Percentiles rank a stretch among this genome's conserved stretches.
phyloP scores from a whole-genome alignment of 2,113 vertebrate genomes.

The Sinocyclocheilus maitianheensis region DNA sequence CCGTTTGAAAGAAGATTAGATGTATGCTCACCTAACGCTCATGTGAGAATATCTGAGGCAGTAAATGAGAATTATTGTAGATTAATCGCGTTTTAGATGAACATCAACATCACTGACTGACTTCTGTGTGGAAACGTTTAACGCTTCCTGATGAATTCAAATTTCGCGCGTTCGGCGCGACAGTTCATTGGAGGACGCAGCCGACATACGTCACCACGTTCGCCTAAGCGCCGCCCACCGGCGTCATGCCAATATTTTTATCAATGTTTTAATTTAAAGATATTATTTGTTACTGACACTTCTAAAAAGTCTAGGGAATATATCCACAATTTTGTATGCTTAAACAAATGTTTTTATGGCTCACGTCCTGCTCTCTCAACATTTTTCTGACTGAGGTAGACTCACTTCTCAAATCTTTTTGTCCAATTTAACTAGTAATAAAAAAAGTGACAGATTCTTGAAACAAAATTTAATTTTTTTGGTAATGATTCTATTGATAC shows the following conservation, averaged over 20 bases:
- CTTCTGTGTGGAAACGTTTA: constrained; percentile 1
- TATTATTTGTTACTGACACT: too few species aligned
- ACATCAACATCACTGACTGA: constrained; percentile 46
- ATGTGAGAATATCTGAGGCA: background rate
- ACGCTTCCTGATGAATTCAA: constrained; percentile 74
- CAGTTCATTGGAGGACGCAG: constrained; percentile 42
- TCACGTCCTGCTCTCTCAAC: too few species aligned
- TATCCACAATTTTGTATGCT: too few species aligned
- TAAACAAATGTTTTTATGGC: too few species aligned
- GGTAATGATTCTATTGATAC: background rate
- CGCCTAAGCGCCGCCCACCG: background rate
- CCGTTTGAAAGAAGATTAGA: background rate
- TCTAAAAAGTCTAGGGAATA: too few species aligned
- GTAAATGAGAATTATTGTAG: background rate
- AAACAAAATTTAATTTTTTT: background rate
- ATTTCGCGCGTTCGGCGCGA: constrained; percentile 69
- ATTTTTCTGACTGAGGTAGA: too few species aligned
- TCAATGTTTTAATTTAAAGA: too few species aligned
- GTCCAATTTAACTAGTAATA: background rate
- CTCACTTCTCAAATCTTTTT: too few species aligned
- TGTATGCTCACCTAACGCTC: constrained; percentile 25
- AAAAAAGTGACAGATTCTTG: background rate
- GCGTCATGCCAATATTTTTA: too few species aligned
- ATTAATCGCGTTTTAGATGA: background rate
- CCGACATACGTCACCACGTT: background rate